Percentiles rank a stretch among this genome's conserved stretches.
phyloP scores from a whole-genome alignment of 2,797 vertebrate genomes.

The Typhlichthys eigenmanni region DNA sequence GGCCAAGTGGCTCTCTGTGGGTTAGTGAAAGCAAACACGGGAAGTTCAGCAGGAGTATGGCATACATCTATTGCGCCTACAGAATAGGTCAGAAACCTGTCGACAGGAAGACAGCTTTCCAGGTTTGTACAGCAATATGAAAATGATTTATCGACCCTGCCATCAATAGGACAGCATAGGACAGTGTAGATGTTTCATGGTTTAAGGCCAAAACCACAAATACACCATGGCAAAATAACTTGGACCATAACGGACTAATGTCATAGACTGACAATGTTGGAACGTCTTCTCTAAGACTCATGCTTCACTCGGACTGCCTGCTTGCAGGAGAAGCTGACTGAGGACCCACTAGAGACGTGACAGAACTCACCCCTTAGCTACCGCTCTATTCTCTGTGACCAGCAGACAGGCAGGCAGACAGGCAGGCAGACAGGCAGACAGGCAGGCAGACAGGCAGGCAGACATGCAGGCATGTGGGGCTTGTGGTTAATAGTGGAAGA shows the following conservation, averaged over 20 bases:
- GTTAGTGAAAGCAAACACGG: slow-evolving; percentile 39
- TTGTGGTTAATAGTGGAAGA: slow-evolving; percentile 51
- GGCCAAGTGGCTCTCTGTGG: slow-evolving; percentile 24
- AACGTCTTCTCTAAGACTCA: slow-evolving; percentile 5
- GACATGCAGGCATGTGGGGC: slow-evolving; percentile 27
- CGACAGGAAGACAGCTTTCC: slow-evolving; percentile 12
- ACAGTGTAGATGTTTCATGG: background rate
- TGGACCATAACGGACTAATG: too few relatives aligned
- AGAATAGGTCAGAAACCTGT: slow-evolving; percentile 6
- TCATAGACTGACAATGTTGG: background rate
- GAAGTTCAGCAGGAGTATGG: slow-evolving; percentile 21
- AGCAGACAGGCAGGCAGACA: slow-evolving; percentile 1
- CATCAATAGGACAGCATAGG: background rate
- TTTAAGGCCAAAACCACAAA: too few relatives aligned
- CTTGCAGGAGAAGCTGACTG: slow-evolving; percentile 23
- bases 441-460: background rate
- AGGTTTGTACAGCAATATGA: slow-evolving; percentile 14
- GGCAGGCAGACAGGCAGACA: background rate
- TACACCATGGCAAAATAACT: too few relatives aligned
- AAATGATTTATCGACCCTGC: slow-evolving; percentile 7
- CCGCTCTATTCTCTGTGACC: slow-evolving; percentile 34
- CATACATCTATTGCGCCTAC: slow-evolving; percentile 4
- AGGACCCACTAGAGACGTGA: slow-evolving; percentile 37
- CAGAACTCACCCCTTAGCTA: slow-evolving; percentile 30
- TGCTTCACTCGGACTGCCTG: slow-evolving; percentile 29